phyloP scores from a whole-genome alignment of 2,888 invertebrate genomes.

The Scotopteryx bipunctaria region DNA sequence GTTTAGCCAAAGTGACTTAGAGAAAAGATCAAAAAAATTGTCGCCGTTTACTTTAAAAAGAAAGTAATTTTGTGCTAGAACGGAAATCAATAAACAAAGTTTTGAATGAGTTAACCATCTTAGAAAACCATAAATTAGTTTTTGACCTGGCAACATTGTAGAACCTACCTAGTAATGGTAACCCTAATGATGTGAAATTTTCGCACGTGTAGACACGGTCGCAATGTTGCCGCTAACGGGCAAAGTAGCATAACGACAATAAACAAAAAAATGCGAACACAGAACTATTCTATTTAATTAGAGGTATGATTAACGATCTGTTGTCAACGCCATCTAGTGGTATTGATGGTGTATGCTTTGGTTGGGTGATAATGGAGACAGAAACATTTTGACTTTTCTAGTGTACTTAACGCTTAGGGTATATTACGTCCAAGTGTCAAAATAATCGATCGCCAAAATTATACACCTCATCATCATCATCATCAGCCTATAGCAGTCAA shows the following conservation, averaged over 20 bases:
- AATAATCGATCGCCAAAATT: no score
- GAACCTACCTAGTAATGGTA: constrained; percentile 2
- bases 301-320: constrained; percentile 52
- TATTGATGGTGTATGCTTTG: constrained; percentile 42
- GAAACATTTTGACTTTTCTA: constrained; percentile 22
- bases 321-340: constrained; percentile 53
- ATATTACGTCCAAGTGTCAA: no score
- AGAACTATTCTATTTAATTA: constrained; percentile 49
- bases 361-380: constrained; percentile 16
- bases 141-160: constrained; percentile 7
- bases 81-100: no score
- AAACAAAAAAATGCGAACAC: constrained; percentile 24
- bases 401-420: no score
- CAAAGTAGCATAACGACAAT: constrained; percentile 17
- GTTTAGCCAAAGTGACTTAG: no score
- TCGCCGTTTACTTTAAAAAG: no score
- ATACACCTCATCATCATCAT: no score
- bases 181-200: constrained; percentile 27
- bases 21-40: no score
- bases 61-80: background rate
- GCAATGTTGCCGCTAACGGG: constrained; percentile 12
- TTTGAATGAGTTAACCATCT: background rate
- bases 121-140: background rate
- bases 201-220: constrained; percentile 19
- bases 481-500: no score